Evolutionary conservation across 2,888 invertebrate genomes (phyloP), one percentile per base, ranked within the genome.

Genomic region (Antheraea yamamai): DNA sequence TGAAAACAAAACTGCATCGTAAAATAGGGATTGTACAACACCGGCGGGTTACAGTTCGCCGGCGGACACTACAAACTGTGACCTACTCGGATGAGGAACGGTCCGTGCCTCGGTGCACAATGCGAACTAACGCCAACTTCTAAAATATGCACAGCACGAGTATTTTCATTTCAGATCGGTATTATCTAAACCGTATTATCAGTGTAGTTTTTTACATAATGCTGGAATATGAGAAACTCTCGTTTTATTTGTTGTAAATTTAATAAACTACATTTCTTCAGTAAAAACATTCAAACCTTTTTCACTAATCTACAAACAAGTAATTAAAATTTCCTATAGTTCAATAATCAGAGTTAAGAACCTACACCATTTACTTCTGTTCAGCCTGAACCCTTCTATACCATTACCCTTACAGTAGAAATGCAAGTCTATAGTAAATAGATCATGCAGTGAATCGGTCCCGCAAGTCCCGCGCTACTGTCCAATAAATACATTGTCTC

Each of bases 401-500:
- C 73, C 78, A 79, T 79, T 77, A 80, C 84, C 82, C 81, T 80
- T 84, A 82, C 81, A 80, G 82, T 81, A 82, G 81, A 82, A 84
- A 83, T 76, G 78, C 47, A 74, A 64, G 66, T 75, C 72, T 74
- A 86, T 87, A 88, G 90, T 47, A 47, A 90, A 93, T 94, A 94
- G 93, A 93, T 93, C 93, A 93, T 93, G 91, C 91, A 84, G 85
- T 84, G 89, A 91, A 90, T 91, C 88, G 91, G 85, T 84, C 30
- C 30, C 80, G 79, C 80, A 73, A 72, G 82, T 84, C 82, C 80
- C 85, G 88, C 89, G 89, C 89, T 88, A 89, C 91, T 92, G 94
- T 94, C 93, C 93, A 94, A 94, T 94, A 94, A 94, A 95, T 95
- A 95, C 94, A 94, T 94, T 94, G 94, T 94, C 94, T 95, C 92